These are phyloP conservation scores for Silurus aristotelis DNA, from an alignment of 2,797 vertebrate genomes.

Conservation along the genomic window DNA sequence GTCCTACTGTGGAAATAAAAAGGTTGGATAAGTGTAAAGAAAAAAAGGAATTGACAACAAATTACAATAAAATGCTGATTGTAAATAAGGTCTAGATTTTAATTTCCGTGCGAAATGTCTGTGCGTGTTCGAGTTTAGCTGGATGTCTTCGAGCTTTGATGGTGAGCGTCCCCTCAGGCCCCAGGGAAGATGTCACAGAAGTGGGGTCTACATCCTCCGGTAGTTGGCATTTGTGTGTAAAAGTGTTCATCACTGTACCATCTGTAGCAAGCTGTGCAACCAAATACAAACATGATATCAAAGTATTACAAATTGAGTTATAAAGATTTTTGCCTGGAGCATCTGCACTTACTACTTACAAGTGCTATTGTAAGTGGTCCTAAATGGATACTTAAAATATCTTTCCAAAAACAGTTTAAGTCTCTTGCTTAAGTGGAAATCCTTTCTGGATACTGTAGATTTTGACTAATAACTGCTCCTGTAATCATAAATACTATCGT, in stretches of 20 bases:
- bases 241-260: slow-evolving; percentile 95
- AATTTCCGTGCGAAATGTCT: slow-evolving; percentile 96
- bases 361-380: neutral
- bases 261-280: slow-evolving; percentile 83
- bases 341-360: neutral
- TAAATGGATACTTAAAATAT: neutral
- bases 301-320: neutral
- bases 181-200: slow-evolving; percentile 88
- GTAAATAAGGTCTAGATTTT: slow-evolving; percentile 82
- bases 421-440: neutral
- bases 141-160: slow-evolving; percentile 84
- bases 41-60: neutral
- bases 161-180: slow-evolving; percentile 85
- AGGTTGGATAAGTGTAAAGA: neutral
- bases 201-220: slow-evolving; percentile 96
- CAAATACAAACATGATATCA: slow-evolving; percentile 3
- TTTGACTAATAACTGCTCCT: neutral
- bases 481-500: neutral
- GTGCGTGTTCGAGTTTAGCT: slow-evolving; percentile 84
- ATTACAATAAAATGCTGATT: slow-evolving; percentile 8
- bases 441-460: neutral
- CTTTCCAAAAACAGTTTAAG: neutral
- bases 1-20: slow-evolving; percentile 1
- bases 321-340: neutral
- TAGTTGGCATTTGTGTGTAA: slow-evolving; percentile 96